phyloP scores from a whole-genome alignment of 2,888 invertebrate species.

The Axea sp. region DNA sequence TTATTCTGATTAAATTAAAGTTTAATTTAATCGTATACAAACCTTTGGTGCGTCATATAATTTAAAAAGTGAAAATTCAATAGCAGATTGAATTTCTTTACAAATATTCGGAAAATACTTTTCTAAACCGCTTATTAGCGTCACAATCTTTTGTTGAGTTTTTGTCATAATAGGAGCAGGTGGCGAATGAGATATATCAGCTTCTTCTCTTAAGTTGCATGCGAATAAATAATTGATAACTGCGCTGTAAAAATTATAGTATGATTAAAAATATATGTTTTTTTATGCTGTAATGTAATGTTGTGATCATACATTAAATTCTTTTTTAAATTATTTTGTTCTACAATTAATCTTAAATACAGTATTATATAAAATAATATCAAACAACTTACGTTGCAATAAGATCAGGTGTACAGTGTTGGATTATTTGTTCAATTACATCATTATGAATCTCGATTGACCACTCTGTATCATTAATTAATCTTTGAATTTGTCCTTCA shows the following conservation, averaged over 20 bases:
- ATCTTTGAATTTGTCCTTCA: constrained; percentile 64
- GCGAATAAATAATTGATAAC: constrained; percentile 65
- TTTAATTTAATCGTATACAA: background rate
- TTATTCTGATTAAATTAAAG: background rate
- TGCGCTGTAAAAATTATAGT: constrained; percentile 60
- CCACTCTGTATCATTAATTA: constrained; percentile 68
- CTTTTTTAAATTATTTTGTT: too few relatives aligned
- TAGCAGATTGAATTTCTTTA: constrained; percentile 65
- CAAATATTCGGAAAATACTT: constrained; percentile 66
- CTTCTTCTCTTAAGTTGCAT: constrained; percentile 13
- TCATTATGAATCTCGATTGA: constrained; percentile 63
- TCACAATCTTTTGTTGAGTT: constrained; percentile 77
- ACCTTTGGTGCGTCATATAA: constrained; percentile 59
- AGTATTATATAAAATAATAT: too few relatives aligned
- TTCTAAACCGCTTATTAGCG: constrained; percentile 76
- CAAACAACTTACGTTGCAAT: constrained; percentile 67
- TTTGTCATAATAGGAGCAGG: constrained; percentile 80
- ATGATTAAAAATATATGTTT: too few relatives aligned
- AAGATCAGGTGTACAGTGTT: constrained; percentile 61
- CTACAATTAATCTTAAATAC: background rate
- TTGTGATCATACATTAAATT: too few relatives aligned
- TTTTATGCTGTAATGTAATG: too few relatives aligned
- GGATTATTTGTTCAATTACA: constrained; percentile 64
- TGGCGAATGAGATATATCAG: constrained; percentile 76
- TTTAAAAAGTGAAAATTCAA: constrained; percentile 70